Percentiles rank a stretch among this genome's conserved stretches.
These are phyloP conservation scores for Stenchaetothrips biformis DNA, from an alignment of 2,888 invertebrate genomes.

Conservation along the genomic window DNA sequence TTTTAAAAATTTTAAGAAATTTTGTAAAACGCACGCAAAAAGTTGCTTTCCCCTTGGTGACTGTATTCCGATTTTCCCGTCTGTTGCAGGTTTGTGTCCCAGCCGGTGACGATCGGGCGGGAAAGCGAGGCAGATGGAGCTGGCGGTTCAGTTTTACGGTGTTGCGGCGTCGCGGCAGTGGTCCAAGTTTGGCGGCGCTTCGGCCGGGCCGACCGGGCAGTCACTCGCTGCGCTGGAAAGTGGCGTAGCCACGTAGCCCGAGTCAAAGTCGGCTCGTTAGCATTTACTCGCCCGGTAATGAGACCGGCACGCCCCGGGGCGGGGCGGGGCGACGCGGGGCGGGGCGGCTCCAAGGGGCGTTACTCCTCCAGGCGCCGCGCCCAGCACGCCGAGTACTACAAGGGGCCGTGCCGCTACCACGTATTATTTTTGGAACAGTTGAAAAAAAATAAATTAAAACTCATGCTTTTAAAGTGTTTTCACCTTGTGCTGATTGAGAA, in stretches of 20 bases:
- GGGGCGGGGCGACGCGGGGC: background rate
- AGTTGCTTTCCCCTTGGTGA: background rate
- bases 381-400: background rate
- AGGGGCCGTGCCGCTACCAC: background rate
- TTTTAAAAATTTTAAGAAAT: no score
- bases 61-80: background rate
- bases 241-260: no score
- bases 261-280: background rate
- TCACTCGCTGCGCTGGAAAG: no score
- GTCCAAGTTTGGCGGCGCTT: no score
- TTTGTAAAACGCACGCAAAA: no score
- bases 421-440: background rate
- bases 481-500: no score
- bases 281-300: conserved; percentile 16
- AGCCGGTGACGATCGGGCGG: no score
- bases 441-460: no score
- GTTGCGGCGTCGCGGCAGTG: no score
- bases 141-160: no score
- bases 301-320: background rate
- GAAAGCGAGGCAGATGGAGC: background rate
- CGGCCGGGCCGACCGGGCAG: no score
- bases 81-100: background rate
- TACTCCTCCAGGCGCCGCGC: background rate
- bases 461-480: no score
- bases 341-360: background rate